Conservation (phyloP, 1,140 invertebrate genomes). For the Cephus cinctus region DNA sequence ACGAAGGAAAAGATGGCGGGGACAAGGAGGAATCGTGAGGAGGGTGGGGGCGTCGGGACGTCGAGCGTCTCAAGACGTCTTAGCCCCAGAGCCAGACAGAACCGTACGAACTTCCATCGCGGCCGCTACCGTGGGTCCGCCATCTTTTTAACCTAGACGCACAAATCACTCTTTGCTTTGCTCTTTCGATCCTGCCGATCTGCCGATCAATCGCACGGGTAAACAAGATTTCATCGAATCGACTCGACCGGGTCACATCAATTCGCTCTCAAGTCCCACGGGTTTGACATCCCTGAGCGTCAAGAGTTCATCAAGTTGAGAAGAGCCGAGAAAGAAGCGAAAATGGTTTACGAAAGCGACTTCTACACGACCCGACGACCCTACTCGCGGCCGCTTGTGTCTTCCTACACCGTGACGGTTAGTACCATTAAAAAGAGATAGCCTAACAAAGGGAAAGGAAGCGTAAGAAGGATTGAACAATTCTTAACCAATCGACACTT, state of each 20-base stretch:
- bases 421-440: conserved; percentile 50
- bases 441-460: not conserved
- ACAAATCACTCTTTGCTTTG: too few relatives aligned
- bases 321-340: conserved; percentile 34
- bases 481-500: not conserved
- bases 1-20: conserved; percentile 11
- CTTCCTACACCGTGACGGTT: conserved; percentile 78
- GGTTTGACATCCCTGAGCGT: not conserved
- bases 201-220: too few relatives aligned
- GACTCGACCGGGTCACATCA: too few relatives aligned
- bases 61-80: conserved; percentile 4
- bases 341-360: conserved; percentile 88
- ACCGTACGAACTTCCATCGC: conserved; percentile 52
- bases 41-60: conserved; percentile 8
- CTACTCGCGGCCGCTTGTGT: conserved; percentile 68
- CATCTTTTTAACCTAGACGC: too few relatives aligned
- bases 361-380: conserved; percentile 84
- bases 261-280: not conserved
- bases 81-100: conserved; percentile 36
- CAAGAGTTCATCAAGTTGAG: not conserved
- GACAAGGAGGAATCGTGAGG: conserved; percentile 1
- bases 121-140: conserved; percentile 34
- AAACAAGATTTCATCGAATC: too few relatives aligned
- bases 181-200: not conserved
- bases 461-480: not conserved